Base-by-base conservation (phyloP, 2,797 vertebrate genomes). In the Lithobates pipiens region DNA sequence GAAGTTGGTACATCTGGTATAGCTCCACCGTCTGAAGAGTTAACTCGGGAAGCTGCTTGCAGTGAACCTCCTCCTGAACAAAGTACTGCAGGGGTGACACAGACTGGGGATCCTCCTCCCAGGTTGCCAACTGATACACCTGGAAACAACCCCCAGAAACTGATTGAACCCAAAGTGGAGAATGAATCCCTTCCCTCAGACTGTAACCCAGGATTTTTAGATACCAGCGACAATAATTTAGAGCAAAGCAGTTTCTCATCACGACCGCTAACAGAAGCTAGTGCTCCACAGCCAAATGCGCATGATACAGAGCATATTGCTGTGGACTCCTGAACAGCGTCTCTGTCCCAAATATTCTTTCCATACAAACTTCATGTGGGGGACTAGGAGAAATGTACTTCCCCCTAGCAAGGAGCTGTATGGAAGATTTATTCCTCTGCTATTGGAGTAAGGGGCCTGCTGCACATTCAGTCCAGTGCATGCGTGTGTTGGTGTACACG, bases 31-130 rank as follows among this genome's bases (percentile, higher is more conserved):
- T 10, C 84, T 9, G 32, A 86, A 74, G 87, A 86, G 44, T 0
- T 61, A 2, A 0, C 2, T 57, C 4, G 16, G 10, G 70, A 39
- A 50, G 36, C 36, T 0, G 0, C 63, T 70, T 29, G 39, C 1
- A 25, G 10, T 27, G 18, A 29, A 23, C 16, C 34, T 27, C 16
- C 34, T 27, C 18, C 6, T 2, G 68, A 5, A 5, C 15, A 29
- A 29, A 76, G 46, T 23, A 80, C 67, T 5, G 39, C 76, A 70
- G 81, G 36, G 61, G 42, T 87, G 39, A 87, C 86, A 21, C 86
- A 87, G 65, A 87, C 86, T 39, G 86, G 86, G 32, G 86, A 87
- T 61, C 86, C 86, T 46, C 86, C 63, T 16, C 81, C 81, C 75
- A 15, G 57, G 42, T 21, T 76, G 36, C 46, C 13, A 25, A 23